Conservation (phyloP, 2,888 invertebrate genomes). For the Gymnosoma rotundatum region DNA sequence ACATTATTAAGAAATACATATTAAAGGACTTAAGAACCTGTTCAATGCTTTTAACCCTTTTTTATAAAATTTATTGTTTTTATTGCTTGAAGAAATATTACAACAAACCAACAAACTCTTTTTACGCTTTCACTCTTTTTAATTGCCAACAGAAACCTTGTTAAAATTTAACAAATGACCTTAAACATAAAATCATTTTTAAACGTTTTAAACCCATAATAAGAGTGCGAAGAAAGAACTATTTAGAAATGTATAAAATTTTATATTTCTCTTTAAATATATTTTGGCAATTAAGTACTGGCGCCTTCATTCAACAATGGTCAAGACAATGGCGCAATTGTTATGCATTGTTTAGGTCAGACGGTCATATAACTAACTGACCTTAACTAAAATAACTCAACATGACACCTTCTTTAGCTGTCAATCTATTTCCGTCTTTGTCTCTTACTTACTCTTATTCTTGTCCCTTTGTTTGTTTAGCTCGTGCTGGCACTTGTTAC, state of each 20-base stretch:
- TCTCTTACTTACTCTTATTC: too few relatives aligned
- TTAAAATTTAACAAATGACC: constrained; percentile 9
- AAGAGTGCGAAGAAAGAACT: background rate
- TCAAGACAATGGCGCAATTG: constrained; percentile 71
- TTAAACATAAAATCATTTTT: background rate
- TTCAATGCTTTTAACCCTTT: too few relatives aligned
- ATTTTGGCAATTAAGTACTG: constrained; percentile 75
- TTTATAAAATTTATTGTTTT: too few relatives aligned
- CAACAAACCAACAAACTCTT: background rate
- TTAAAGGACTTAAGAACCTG: too few relatives aligned
- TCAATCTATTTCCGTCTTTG: constrained; percentile 2
- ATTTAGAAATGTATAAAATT: background rate
- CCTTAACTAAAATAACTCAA: constrained; percentile 60
- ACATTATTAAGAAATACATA: too few relatives aligned
- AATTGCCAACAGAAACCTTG: background rate
- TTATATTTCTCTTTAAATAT: background rate
- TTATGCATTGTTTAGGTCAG: constrained; percentile 60
- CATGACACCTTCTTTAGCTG: constrained; percentile 56
- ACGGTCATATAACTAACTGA: constrained; percentile 54
- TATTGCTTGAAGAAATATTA: too few relatives aligned
- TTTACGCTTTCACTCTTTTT: constrained; percentile 22
- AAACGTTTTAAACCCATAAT: constrained; percentile 22
- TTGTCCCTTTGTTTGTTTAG: background rate
- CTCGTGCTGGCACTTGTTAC: constrained; percentile 40
- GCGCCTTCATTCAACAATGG: constrained; percentile 74